phyloP scores from a whole-genome alignment of 1,140 invertebrate species.

The Scaptomyza hsui region DNA sequence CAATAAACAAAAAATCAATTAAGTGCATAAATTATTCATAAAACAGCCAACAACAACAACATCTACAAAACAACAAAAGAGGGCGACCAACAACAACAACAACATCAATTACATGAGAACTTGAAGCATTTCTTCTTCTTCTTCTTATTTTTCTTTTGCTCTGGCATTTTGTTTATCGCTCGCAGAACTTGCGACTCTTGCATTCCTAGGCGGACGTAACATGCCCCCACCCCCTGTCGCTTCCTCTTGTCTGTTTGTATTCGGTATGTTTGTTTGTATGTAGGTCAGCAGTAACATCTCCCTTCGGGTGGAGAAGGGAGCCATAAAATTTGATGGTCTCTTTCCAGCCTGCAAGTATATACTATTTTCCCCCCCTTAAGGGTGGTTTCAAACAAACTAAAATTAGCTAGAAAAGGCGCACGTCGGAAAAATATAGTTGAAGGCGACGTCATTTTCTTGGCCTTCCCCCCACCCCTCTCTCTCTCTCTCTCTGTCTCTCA shows the following conservation, averaged over 20 bases:
- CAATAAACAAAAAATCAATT: constrained; percentile 79
- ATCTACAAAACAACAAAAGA: not conserved
- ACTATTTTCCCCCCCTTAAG: constrained; percentile 10
- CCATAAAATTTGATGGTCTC: constrained; percentile 64
- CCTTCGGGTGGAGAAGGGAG: not conserved
- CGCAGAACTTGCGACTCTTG: constrained; percentile 40
- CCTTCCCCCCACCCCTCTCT: not conserved
- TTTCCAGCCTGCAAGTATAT: not conserved
- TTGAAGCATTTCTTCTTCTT: constrained; percentile 10
- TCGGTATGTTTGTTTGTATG: constrained; percentile 26
- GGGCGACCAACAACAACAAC: constrained; percentile 1
- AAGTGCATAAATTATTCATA: constrained; percentile 81
- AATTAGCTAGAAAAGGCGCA: constrained; percentile 43
- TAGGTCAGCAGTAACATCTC: constrained; percentile 55
- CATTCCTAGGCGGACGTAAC: constrained; percentile 25
- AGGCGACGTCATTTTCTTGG: constrained; percentile 27
- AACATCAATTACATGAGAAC: constrained; percentile 33
- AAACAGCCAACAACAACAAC: constrained; percentile 48
- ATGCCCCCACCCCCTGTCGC: constrained; percentile 1
- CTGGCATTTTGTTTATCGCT: constrained; percentile 55
- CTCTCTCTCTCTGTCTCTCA: not conserved
- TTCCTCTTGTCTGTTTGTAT: constrained; percentile 11
- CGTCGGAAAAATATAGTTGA: constrained; percentile 26
- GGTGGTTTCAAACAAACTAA: constrained; percentile 40
- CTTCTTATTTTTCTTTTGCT: not conserved